A percentile compares a stretch with the other conserved stretches of the same genome.
These are phyloP conservation scores for Cheilosia vernalis DNA, from an alignment of 2,888 invertebrate species.

Conservation along the genomic window DNA sequence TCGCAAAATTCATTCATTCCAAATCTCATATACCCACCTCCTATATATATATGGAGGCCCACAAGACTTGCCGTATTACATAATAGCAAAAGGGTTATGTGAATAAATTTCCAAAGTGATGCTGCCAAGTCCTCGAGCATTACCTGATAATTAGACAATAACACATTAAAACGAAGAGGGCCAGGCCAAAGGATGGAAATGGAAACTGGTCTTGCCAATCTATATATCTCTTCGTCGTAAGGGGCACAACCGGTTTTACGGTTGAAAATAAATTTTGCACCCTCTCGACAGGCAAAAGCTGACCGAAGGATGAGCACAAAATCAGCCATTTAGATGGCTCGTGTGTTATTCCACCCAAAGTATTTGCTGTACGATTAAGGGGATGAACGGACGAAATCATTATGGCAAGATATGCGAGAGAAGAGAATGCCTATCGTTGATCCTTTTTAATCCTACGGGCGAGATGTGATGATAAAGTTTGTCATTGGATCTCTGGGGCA, in stretches of 20 bases:
- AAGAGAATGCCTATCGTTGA: constrained; percentile 63
- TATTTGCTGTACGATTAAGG: constrained; percentile 65
- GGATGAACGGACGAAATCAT: constrained; percentile 69
- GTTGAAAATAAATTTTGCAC: constrained; percentile 57
- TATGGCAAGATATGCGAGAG: constrained; percentile 60
- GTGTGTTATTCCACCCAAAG: constrained; percentile 73
- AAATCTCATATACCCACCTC: constrained; percentile 8
- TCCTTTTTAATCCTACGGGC: constrained; percentile 72
- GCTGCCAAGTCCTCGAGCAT: constrained; percentile 71
- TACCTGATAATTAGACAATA: constrained; percentile 76
- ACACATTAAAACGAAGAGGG: constrained; percentile 69
- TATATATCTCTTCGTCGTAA: constrained; percentile 32
- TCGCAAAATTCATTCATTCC: constrained; percentile 49
- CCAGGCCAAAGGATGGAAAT: constrained; percentile 54
- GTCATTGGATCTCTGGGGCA: constrained; percentile 81
- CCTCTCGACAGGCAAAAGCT: constrained; percentile 43
- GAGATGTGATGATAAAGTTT: constrained; percentile 81
- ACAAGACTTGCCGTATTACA: not conserved
- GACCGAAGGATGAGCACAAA: constrained; percentile 51
- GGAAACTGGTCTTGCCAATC: constrained; percentile 59
- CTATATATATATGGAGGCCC: not conserved
- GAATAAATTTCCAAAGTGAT: constrained; percentile 66
- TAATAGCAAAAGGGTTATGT: constrained; percentile 59
- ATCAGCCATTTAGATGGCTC: constrained; percentile 72
- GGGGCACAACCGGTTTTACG: constrained; percentile 57